A percentile compares a stretch with the other conserved stretches of the same genome.
These are phyloP conservation scores for Ferdinandea cuprea DNA, from an alignment of 2,888 invertebrate species.

Conservation along the genomic window DNA sequence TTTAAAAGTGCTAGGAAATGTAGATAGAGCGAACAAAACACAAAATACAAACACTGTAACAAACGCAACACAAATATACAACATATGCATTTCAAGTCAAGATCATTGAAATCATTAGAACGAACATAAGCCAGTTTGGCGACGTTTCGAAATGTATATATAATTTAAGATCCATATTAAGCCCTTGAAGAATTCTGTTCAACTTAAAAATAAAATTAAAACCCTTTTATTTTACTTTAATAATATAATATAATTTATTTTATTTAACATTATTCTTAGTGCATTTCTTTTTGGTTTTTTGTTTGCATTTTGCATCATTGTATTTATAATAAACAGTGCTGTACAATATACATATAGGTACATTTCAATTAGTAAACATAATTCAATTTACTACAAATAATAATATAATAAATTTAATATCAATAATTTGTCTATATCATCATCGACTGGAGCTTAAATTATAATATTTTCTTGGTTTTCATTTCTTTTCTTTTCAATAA, in stretches of 20 bases:
- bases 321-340: constrained; percentile 73
- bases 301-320: constrained; percentile 58
- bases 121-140: too few relatives aligned
- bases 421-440: constrained; percentile 5
- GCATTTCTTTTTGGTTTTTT: constrained; percentile 46
- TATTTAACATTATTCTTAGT: constrained; percentile 73
- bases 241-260: constrained; percentile 70
- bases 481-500: constrained; percentile 15
- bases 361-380: constrained; percentile 46
- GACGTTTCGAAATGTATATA: too few relatives aligned
- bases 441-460: neutral
- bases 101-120: too few relatives aligned
- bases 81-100: too few relatives aligned
- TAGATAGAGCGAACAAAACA: too few relatives aligned
- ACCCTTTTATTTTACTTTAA: neutral
- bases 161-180: too few relatives aligned
- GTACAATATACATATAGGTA: constrained; percentile 70
- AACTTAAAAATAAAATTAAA: neutral
- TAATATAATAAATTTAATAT: constrained; percentile 39
- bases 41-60: too few relatives aligned
- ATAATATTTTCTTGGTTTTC: neutral
- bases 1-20: too few relatives aligned
- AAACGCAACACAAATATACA: too few relatives aligned
- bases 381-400: constrained; percentile 52
- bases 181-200: too few relatives aligned